phyloP scores from a whole-genome alignment of 2,797 vertebrate genomes.

The Acanthurus leucopareius region DNA sequence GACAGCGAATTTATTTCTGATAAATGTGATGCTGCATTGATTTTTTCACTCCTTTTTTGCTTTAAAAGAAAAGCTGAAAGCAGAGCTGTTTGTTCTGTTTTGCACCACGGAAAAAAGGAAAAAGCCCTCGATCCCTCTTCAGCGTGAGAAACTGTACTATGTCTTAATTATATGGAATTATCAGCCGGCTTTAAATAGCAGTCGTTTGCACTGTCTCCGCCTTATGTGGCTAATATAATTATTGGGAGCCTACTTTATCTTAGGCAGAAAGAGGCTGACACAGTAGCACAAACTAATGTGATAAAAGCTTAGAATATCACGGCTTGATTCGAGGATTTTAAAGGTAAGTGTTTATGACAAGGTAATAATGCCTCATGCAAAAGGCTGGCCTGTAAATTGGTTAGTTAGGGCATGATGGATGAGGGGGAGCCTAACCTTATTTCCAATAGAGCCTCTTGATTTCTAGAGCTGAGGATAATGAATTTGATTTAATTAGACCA shows the following conservation, averaged over 20 bases:
- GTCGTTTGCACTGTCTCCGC: conserved; percentile 82
- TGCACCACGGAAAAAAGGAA: conserved; percentile 42
- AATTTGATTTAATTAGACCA: conserved; percentile 99
- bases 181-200: conserved; percentile 85
- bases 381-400: conserved; percentile 97
- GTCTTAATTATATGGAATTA: conserved; percentile 88
- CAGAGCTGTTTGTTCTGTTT: conserved; percentile 27
- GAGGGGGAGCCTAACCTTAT: conserved; percentile 93
- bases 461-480: conserved; percentile 98
- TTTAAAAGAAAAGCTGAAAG: conserved; percentile 16
- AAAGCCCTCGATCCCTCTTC: conserved; percentile 67
- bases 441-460: conserved; percentile 95
- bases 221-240: conserved; percentile 91
- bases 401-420: conserved; percentile 99
- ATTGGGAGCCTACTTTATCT: conserved; percentile 94
- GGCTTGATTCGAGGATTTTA: conserved; percentile 91
- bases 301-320: conserved; percentile 97
- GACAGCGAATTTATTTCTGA: conserved; percentile 15
- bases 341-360: conserved; percentile 99
- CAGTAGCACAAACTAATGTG: conserved; percentile 95
- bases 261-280: conserved; percentile 97
- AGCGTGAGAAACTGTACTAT: conserved; percentile 74
- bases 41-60: conserved; percentile 15
- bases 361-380: conserved; percentile 98
- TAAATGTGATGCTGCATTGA: conserved; percentile 10